These are phyloP conservation scores for Agrotis puta DNA, from an alignment of 2,888 invertebrate species.

Conservation along the genomic window DNA sequence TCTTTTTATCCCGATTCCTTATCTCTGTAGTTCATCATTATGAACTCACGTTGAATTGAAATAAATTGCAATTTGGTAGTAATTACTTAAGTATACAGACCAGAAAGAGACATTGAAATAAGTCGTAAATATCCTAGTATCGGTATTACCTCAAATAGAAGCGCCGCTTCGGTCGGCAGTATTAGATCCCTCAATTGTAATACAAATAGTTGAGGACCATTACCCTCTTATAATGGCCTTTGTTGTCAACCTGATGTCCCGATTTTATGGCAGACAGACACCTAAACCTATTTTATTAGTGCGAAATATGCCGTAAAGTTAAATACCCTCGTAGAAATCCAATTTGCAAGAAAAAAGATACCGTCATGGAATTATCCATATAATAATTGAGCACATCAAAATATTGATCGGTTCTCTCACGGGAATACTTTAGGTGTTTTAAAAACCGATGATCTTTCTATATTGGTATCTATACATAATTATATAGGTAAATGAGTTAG, in stretches of 20 bases:
- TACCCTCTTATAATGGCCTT: slow-evolving; percentile 20
- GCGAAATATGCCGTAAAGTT: slow-evolving; percentile 1
- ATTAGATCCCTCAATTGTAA: slow-evolving; percentile 17
- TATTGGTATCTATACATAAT: neutral
- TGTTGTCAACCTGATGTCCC: slow-evolving; percentile 26
- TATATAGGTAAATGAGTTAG: neutral
- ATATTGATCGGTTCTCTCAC: no score
- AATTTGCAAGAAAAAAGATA: neutral
- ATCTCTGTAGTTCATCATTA: neutral
- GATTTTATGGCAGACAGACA: slow-evolving; percentile 13
- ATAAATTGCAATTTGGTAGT: neutral
- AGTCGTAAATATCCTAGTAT: slow-evolving; percentile 6
- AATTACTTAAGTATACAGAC: neutral
- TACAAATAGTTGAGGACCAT: slow-evolving; percentile 31
- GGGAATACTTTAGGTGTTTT: no score
- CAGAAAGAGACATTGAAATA: neutral
- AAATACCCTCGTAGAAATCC: neutral
- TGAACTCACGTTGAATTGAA: neutral
- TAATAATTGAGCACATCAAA: neutral
- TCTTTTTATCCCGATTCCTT: neutral
- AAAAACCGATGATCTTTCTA: no score
- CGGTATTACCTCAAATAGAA: neutral
- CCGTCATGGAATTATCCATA: slow-evolving; percentile 5
- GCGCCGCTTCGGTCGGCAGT: neutral
- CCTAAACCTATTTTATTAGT: slow-evolving; percentile 17